Evolutionary conservation across 2,797 vertebrate species (phyloP), one percentile per base, ranked within the genome.

Genomic region (Distichodus sexfasciatus): DNA sequence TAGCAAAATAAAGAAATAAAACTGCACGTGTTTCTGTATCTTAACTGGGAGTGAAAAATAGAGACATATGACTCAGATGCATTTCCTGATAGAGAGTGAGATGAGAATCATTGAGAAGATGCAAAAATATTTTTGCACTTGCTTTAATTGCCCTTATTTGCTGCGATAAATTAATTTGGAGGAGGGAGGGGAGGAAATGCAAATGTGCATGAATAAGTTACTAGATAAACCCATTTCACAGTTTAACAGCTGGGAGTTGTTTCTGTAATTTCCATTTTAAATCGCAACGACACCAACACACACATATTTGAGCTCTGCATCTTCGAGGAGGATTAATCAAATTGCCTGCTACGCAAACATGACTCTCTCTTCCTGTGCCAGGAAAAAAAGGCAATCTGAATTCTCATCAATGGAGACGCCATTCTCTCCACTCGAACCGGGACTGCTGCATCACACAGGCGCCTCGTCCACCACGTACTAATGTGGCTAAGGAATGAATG

Each of bases 241-340:
- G 76, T 65, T 83, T 89, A 93, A 88, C 89, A 94, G 86, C 90
- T 92, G 89, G 86, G 82, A 89, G 81, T 79, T 87, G 83, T 90
- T 83, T 92, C 88, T 87, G 74, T 89, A 89, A 93, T 91, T 91
- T 86, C 83, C 68, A 51, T 79, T 92, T 92, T 86, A 88, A 91
- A 93, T 90, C 85, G 90, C 88, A 87, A 87, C 68, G 82, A 82
- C 83, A 87, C 80, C 79, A 86, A 83, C 68, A 73, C 81, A 81
- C 81, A 83, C 81, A 85, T 84, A 83, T 84, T 80, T 74, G 76
- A 79, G 76, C 57, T 83, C 85, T 68, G 68, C 63, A 81, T 88
- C 85, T 84, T 69, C 79, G 85, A 81, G 74, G 78, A 77, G 76
- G 77, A 86, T 87, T 90, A 87, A 90, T 88, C 83, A 89, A 89